phyloP scores from a whole-genome alignment of 1,140 invertebrate species.

The Pseudomyrmex sp. region DNA sequence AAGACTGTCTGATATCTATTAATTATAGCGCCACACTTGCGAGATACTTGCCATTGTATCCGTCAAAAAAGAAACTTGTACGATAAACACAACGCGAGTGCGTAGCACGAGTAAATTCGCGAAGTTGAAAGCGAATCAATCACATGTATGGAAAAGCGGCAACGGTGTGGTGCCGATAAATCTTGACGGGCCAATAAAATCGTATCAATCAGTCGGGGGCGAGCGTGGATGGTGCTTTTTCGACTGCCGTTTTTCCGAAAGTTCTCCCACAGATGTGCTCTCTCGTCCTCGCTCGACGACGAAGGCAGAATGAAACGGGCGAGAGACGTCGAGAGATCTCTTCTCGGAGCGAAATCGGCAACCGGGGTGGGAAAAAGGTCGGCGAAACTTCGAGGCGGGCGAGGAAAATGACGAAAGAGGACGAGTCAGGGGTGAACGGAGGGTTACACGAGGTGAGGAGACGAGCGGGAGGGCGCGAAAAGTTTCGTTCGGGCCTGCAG shows the following conservation, averaged over 20 bases:
- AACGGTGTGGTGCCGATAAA: constrained; percentile 63
- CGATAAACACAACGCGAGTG: not conserved
- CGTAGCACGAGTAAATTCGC: constrained; percentile 24
- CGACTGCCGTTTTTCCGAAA: constrained; percentile 50
- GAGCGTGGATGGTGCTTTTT: constrained; percentile 56
- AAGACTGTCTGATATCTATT: too few relatives aligned
- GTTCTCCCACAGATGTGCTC: constrained; percentile 52
- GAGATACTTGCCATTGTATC: not conserved
- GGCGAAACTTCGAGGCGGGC: constrained; percentile 46
- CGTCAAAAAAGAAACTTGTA: not conserved
- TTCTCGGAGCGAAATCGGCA: constrained; percentile 17
- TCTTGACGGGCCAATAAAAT: constrained; percentile 75
- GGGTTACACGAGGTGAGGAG: too few relatives aligned
- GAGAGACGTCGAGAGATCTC: constrained; percentile 28
- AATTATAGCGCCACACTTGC: not conserved
- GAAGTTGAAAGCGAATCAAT: constrained; percentile 72
- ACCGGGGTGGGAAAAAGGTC: constrained; percentile 2
- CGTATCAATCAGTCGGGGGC: constrained; percentile 75
- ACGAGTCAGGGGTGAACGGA: constrained; percentile 15
- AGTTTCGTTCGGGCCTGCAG: constrained; percentile 57
- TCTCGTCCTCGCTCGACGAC: constrained; percentile 8
- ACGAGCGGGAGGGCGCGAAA: constrained; percentile 18
- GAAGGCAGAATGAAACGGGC: constrained; percentile 36
- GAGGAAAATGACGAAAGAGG: constrained; percentile 54
- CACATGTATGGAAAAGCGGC: constrained; percentile 71